phyloP scores from a whole-genome alignment of 1,140 invertebrate genomes.

The Achatina immaculata region DNA sequence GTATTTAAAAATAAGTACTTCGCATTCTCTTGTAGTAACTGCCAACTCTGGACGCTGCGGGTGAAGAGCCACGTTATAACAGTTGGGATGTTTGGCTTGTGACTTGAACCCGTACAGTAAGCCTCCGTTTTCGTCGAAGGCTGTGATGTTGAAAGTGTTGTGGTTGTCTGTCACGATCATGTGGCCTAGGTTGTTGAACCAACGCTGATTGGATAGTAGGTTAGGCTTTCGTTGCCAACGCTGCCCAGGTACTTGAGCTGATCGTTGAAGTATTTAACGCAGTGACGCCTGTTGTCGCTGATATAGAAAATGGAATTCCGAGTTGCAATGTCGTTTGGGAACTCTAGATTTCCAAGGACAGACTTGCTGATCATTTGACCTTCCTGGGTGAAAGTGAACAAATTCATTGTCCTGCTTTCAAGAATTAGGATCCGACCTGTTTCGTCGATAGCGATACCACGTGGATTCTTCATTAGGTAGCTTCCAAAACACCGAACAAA shows the following conservation, averaged over 20 bases:
- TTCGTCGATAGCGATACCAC: conserved; percentile 93
- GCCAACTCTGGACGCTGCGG: neutral
- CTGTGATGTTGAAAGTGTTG: conserved; percentile 99
- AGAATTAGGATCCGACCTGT: conserved; percentile 98
- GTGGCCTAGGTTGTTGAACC: conserved; percentile 95
- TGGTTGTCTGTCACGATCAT: conserved; percentile 99
- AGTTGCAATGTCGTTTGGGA: conserved; percentile 97
- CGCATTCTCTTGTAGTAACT: conserved; percentile 26
- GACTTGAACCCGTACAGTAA: conserved; percentile 96
- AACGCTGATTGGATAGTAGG: conserved; percentile 99
- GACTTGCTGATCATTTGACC: conserved; percentile 98
- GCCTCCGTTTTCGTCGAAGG: conserved; percentile 86
- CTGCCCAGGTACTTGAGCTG: conserved; percentile 95
- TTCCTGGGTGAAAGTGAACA: conserved; percentile 97
- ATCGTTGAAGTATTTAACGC: conserved; percentile 99
- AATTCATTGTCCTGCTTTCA: conserved; percentile 99
- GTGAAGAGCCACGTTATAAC: conserved; percentile 95
- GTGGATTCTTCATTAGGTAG: conserved; percentile 97
- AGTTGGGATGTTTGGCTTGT: conserved; percentile 99
- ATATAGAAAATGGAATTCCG: conserved; percentile 99
- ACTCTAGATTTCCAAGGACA: conserved; percentile 97
- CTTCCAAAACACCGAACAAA: conserved; percentile 99
- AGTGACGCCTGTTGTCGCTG: conserved; percentile 98
- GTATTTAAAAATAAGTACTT: conserved; percentile 17
- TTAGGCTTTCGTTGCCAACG: conserved; percentile 98